Evolutionary conservation across 2,113 vertebrate species (phyloP).

Genomic region (Gorsachius goisagi): DNA sequence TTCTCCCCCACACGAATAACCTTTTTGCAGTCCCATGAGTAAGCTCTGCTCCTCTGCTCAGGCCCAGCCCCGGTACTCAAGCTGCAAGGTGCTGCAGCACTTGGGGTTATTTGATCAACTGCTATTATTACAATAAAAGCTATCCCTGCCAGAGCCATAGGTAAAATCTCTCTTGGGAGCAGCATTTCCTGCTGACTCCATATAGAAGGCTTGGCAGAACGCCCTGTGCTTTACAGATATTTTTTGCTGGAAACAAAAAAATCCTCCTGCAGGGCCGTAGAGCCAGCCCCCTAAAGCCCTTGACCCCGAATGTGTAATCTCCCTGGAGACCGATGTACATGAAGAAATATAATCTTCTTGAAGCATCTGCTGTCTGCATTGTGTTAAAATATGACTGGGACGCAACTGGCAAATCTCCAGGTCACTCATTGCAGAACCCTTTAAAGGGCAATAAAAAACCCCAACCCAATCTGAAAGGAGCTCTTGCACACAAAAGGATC

Average conservation of each 20-base stretch:
- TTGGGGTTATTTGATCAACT: background rate
- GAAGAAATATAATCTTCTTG: conserved; percentile 50
- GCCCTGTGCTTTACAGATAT: background rate
- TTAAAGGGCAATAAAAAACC: background rate
- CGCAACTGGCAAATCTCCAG: background rate
- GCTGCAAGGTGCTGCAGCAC: background rate
- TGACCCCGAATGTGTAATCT: conserved; percentile 2
- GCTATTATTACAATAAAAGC: background rate
- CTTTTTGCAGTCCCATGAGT: background rate
- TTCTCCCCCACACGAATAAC: background rate
- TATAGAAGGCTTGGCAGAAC: conserved; percentile 21
- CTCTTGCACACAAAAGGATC: background rate
- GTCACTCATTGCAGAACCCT: background rate
- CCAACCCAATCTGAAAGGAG: background rate
- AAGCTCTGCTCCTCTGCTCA: background rate
- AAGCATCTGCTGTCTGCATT: conserved; percentile 20
- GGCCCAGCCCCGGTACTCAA: background rate
- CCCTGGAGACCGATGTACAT: background rate
- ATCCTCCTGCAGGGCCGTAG: background rate
- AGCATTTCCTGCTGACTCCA: conserved; percentile 1
- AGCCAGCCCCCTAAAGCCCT: background rate
- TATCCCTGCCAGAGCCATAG: background rate
- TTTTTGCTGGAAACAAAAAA: conserved; percentile 22
- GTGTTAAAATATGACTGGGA: conserved; percentile 16
- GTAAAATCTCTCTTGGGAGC: background rate